Conservation (phyloP, 1,140 invertebrate species). For the Bombus confusus region DNA sequence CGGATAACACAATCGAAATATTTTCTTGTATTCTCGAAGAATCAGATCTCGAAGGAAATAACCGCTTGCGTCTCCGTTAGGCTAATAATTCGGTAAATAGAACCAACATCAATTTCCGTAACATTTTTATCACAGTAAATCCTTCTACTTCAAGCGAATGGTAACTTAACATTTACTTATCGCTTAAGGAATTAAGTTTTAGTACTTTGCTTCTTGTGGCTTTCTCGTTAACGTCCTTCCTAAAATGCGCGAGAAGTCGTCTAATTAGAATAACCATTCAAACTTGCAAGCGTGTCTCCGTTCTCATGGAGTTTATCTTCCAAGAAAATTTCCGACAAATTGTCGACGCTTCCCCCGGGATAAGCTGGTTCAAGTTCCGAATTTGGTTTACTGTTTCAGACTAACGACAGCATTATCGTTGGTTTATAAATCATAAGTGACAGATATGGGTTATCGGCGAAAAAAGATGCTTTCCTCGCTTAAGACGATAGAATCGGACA, state of each 20-base stretch:
- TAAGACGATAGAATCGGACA: no score
- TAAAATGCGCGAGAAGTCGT: background rate
- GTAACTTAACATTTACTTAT: background rate
- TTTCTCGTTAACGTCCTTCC: background rate
- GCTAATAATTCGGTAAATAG: no score
- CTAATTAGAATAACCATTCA: slow-evolving; percentile 17
- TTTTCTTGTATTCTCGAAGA: background rate
- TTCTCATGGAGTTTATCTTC: background rate
- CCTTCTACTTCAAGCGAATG: background rate
- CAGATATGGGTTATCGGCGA: no score
- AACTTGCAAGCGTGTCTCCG: background rate
- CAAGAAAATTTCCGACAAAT: background rate
- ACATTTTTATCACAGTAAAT: background rate
- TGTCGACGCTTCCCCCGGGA: background rate
- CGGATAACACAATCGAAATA: background rate
- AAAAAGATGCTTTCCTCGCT: no score
- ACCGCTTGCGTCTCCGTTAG: no score
- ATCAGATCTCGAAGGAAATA: background rate
- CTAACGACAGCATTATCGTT: background rate
- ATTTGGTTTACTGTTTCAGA: background rate
- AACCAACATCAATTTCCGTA: background rate
- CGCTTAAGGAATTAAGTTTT: background rate
- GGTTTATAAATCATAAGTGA: background rate
- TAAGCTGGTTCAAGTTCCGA: background rate
- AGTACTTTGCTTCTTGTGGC: background rate